phyloP scores from a whole-genome alignment of 2,113 vertebrate genomes.

The Microcebus tavaratra region DNA sequence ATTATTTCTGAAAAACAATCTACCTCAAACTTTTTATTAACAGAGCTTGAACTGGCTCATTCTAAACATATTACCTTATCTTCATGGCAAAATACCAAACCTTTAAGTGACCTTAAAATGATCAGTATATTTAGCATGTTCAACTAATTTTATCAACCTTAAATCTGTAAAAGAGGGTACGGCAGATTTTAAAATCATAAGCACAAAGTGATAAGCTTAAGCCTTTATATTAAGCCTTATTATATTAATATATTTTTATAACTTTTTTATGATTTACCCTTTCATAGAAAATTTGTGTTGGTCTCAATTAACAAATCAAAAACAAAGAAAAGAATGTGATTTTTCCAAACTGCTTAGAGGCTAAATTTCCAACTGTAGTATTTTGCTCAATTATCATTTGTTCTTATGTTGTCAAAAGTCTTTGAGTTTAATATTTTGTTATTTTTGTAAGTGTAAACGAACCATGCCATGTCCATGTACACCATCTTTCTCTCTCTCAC shows the following conservation, averaged over 20 bases:
- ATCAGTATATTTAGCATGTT: slow-evolving; percentile 58
- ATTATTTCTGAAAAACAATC: background rate
- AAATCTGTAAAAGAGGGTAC: background rate
- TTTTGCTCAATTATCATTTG: background rate
- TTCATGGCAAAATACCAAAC: background rate
- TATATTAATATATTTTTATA: slow-evolving; percentile 1
- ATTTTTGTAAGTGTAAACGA: background rate
- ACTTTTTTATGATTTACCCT: background rate
- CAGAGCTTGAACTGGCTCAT: background rate
- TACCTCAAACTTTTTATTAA: background rate
- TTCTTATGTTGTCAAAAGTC: background rate
- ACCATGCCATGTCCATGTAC: background rate
- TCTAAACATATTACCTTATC: background rate
- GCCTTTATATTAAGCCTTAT: background rate
- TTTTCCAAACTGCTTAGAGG: background rate
- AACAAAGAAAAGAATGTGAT: slow-evolving; percentile 41
- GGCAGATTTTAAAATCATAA: background rate
- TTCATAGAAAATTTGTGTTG: slow-evolving; percentile 8
- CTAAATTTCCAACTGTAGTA: background rate
- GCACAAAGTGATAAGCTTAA: background rate
- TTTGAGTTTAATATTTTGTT: background rate
- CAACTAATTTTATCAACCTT: background rate
- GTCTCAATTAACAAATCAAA: slow-evolving; percentile 63
- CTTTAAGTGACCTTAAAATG: slow-evolving; percentile 32
- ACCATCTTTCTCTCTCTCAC: background rate